phyloP scores from a whole-genome alignment of 2,797 vertebrate species.

The Spheniscus humboldti region DNA sequence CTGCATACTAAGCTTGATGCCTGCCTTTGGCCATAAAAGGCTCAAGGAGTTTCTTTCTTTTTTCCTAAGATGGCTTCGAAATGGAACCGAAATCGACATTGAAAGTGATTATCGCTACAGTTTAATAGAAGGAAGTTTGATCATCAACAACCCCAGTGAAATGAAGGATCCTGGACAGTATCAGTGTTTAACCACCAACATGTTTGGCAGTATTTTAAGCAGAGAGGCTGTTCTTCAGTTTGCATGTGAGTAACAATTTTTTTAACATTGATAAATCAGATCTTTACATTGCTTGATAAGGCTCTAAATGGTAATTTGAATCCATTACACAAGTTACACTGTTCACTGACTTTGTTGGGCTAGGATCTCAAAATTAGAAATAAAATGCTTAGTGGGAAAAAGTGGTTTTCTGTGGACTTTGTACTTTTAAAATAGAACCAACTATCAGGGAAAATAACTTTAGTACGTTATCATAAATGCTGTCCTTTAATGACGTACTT shows the following conservation, averaged over 20 bases:
- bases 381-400: not conserved
- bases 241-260: constrained; percentile 87
- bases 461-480: not conserved
- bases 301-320: not conserved
- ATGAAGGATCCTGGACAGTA: constrained; percentile 86
- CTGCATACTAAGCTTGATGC: not conserved
- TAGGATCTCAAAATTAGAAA: not conserved
- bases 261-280: not conserved
- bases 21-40: not conserved
- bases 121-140: constrained; percentile 86
- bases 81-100: constrained; percentile 84
- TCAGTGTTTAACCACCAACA: constrained; percentile 88
- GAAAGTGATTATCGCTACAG: constrained; percentile 87
- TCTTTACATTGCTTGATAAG: not conserved
- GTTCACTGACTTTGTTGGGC: not conserved
- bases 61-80: constrained; percentile 88
- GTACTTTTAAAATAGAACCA: not conserved
- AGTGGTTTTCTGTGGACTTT: not conserved
- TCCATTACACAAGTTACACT: not conserved
- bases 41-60: not conserved
- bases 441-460: not conserved
- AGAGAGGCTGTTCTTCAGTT: constrained; percentile 88
- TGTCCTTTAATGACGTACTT: not conserved
- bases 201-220: constrained; percentile 85
- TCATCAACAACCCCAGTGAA: constrained; percentile 87